Evolutionary conservation across 2,797 vertebrate genomes (phyloP).

Genomic region (Brachyalestes nurse): DNA sequence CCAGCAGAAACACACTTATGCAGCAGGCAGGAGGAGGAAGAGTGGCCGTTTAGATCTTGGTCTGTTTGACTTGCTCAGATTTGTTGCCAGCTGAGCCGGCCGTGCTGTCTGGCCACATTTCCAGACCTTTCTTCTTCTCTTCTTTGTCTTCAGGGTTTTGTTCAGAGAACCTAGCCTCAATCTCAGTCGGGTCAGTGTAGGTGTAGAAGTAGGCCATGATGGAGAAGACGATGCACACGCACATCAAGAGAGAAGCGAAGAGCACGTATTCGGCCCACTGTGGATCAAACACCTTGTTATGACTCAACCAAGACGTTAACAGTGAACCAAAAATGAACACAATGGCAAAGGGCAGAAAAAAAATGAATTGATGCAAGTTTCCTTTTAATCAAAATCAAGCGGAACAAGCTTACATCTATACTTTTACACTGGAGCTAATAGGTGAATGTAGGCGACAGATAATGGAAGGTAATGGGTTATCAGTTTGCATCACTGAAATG

Average conservation of each 20-base stretch:
- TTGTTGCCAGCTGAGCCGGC: background rate
- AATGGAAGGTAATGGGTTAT: too few species aligned
- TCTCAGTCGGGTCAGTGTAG: conserved; percentile 84
- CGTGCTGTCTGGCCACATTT: conserved; percentile 56
- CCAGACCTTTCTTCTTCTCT: conserved; percentile 59
- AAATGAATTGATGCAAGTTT: background rate
- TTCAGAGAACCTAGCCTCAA: conserved; percentile 82
- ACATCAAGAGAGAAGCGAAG: conserved; percentile 85
- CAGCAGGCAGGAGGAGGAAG: background rate
- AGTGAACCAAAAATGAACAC: background rate
- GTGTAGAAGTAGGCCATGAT: conserved; percentile 91
- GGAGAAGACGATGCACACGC: conserved; percentile 87
- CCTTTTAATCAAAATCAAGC: background rate
- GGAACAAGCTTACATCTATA: too few species aligned
- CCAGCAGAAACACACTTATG: conserved; percentile 16
- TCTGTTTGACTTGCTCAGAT: conserved; percentile 39
- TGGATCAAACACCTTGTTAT: conserved; percentile 2
- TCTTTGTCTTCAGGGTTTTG: conserved; percentile 66
- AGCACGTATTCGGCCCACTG: conserved; percentile 96
- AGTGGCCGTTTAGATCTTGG: conserved; percentile 63
- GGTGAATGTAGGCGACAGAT: too few species aligned
- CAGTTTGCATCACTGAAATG: too few species aligned
- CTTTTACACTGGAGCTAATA: too few species aligned
- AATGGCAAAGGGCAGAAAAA: background rate
- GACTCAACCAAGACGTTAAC: too few species aligned